Percentiles rank a stretch among this genome's conserved stretches.
Conservation (phyloP, 2,113 vertebrate genomes). For the Casuarius casuarius region DNA sequence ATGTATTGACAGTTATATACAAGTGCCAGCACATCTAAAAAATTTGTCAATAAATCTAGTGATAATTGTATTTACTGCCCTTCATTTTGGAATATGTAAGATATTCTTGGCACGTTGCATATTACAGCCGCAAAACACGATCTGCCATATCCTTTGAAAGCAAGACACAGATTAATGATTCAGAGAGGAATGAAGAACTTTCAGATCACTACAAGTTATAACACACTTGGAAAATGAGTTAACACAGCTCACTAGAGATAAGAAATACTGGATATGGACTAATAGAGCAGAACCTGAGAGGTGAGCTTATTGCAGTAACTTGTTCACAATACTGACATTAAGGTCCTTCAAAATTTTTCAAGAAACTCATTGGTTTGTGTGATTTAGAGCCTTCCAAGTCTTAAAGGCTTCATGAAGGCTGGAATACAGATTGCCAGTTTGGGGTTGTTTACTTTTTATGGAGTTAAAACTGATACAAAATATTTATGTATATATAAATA, state of each 20-base stretch:
- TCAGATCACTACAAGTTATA: background rate
- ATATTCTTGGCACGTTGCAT: background rate
- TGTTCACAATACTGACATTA: background rate
- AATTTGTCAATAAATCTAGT: background rate
- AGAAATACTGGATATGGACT: background rate
- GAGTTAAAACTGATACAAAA: background rate
- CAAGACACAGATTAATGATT: background rate
- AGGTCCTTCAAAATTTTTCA: background rate
- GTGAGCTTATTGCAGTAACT: background rate
- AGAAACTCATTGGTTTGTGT: background rate
- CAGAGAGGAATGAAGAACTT: background rate
- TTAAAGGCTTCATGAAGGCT: background rate
- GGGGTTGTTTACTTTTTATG: background rate
- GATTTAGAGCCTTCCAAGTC: background rate
- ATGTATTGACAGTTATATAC: background rate
- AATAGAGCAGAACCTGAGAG: background rate
- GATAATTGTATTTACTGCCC: background rate
- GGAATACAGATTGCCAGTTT: background rate
- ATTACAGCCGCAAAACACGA: background rate
- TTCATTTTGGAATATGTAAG: background rate
- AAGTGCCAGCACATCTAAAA: background rate
- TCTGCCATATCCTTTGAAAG: background rate
- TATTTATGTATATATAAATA: background rate
- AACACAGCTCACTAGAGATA: background rate
- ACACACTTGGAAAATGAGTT: background rate